These are phyloP conservation scores for Epizoanthus fatuus DNA, from an alignment of 92 coral and sea anemone genomes.

Conservation along the genomic window DNA sequence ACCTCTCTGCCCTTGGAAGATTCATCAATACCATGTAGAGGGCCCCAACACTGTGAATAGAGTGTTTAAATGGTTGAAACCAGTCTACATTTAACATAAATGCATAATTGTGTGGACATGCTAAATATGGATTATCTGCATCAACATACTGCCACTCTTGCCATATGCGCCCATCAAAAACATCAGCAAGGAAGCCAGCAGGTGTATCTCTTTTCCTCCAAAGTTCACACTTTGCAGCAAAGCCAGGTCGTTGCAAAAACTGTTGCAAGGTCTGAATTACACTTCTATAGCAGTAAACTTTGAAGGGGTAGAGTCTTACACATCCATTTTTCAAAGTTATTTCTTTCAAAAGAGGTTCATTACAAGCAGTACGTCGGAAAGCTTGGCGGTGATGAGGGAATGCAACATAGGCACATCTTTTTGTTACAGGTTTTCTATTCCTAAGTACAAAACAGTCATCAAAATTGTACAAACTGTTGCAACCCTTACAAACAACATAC, in stretches of 20 bases:
- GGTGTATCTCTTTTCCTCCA: constrained; percentile 72
- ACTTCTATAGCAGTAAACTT: constrained; percentile 75
- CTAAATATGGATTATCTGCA: constrained; percentile 57
- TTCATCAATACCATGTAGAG: constrained; percentile 66
- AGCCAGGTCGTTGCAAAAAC: constrained; percentile 54
- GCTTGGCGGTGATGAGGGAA: constrained; percentile 69
- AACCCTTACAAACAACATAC: constrained; percentile 77
- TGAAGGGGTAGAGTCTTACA: constrained; percentile 60
- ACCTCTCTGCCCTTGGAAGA: constrained; percentile 68
- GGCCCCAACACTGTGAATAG: constrained; percentile 66
- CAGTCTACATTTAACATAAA: constrained; percentile 75
- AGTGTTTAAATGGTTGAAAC: constrained; percentile 79
- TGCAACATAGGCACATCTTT: constrained; percentile 46
- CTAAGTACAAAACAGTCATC: constrained; percentile 56
- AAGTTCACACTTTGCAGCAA: constrained; percentile 60
- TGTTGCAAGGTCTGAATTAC: constrained; percentile 46
- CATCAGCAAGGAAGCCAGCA: constrained; percentile 68
- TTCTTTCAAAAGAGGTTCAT: constrained; percentile 62
- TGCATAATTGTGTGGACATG: constrained; percentile 67
- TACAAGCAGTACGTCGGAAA: constrained; percentile 65
- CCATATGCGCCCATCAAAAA: constrained; percentile 78
- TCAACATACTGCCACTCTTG: too few relatives aligned
- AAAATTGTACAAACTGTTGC: constrained; percentile 69
- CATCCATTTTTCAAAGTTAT: constrained; percentile 64
- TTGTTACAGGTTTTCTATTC: constrained; percentile 47